Base-by-base conservation (phyloP, 1,140 invertebrate species). In the Pararge aegeria region DNA sequence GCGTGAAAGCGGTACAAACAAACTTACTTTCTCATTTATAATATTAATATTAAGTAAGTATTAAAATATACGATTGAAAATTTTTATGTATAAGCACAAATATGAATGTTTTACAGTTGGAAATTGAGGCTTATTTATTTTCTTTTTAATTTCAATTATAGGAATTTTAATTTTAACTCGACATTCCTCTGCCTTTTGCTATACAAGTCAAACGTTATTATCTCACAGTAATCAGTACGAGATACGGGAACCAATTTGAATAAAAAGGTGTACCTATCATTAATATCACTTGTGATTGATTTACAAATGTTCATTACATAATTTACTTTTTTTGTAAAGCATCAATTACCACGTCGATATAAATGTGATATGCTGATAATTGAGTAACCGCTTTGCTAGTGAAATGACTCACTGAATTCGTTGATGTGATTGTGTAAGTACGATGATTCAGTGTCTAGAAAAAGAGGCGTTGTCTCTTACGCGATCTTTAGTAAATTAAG, bases 371-470 rank as follows among this genome's bases (percentile, higher is more conserved):
- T 10, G 18, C 10, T 38, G 38, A 42, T 42, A 16, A 42, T 42
- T 18, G 38, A 18, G 34, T 15, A 34, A 34, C 7, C 10, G 27
- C 27, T 4, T 9, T 7, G 5, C 12, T 34, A 24, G 51, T 53
- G 5, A 51, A 58, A 51, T 58, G 55, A 58, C 5, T 58, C 55
- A 58, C 21, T 6, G 6, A 30, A 42, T 27, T 27, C 37, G 21
- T 55, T n/a, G 5, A 19, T 19, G 44, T 55, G 13, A 42, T 42
- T 48, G 18, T 48, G 44, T 48, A 24, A 48, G 34, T 54, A n/a
- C 19, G 34, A 55, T 55, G 52, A 55, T 38, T 53, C 51, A 53
- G 20, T 38, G 27, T 42, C 13, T 15, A 42, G 13, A 16, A 16
- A 42, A 42, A 18, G 1, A 15, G 38, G 38, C 13, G 38, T 15